A percentile compares a stretch with the other conserved stretches of the same genome.
These are phyloP conservation scores for Melozone crissalis DNA, from an alignment of 2,113 vertebrate genomes.

Conservation along the genomic window DNA sequence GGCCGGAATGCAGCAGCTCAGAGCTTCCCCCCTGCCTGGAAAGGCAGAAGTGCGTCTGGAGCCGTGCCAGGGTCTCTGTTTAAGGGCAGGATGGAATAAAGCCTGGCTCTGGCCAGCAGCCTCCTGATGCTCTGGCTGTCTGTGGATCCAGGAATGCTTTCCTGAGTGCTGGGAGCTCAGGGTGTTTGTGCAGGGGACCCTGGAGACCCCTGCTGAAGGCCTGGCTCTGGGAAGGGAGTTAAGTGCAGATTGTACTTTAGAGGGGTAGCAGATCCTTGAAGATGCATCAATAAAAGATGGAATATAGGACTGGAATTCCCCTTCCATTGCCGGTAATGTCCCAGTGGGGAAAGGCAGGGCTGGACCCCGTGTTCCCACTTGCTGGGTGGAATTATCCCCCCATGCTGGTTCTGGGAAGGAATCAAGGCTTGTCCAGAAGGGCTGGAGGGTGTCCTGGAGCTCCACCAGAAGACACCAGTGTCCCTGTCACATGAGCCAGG, in stretches of 20 bases:
- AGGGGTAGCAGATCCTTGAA: background rate
- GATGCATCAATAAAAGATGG: background rate
- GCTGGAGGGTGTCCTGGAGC: background rate
- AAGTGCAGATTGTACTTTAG: background rate
- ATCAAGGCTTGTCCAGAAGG: accelerated
- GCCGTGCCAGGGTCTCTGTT: background rate
- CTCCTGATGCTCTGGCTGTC: accelerated
- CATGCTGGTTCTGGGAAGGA: background rate
- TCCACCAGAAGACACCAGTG: background rate
- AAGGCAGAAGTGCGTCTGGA: background rate
- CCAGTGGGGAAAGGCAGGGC: background rate
- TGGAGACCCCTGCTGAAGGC: background rate
- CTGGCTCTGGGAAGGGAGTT: background rate
- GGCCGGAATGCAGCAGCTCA: accelerated
- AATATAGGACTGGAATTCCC: background rate
- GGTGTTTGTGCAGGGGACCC: accelerated
- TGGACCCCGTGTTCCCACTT: accelerated
- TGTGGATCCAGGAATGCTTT: accelerated
- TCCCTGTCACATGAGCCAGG: background rate
- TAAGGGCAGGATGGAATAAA: background rate
- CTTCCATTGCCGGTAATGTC: background rate
- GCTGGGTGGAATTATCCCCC: background rate
- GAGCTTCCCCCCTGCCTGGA: background rate
- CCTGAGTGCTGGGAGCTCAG: background rate
- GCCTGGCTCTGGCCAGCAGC: background rate